Percentiles rank a stretch among this genome's conserved stretches.
Evolutionary conservation across 2,113 vertebrate genomes (phyloP).

Genomic region (Myrmecobius fasciatus): DNA sequence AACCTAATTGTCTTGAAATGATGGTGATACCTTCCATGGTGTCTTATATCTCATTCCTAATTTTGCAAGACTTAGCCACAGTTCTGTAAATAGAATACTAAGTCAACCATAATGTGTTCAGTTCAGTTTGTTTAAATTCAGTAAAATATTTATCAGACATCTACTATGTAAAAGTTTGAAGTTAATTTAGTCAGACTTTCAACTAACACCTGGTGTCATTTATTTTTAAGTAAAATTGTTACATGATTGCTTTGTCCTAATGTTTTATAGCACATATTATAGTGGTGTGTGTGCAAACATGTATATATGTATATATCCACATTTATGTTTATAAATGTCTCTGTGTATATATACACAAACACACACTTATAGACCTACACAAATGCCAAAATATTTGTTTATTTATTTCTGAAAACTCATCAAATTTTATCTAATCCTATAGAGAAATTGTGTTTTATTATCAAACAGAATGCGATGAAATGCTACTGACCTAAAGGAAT

Average conservation of each 20-base stretch:
- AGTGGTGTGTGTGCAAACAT: not conserved
- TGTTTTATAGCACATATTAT: not conserved
- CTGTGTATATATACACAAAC: no score
- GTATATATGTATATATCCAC: no score
- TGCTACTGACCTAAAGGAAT: not conserved
- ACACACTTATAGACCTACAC: not conserved
- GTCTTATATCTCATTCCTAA: not conserved
- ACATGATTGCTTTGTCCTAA: not conserved
- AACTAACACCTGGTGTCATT: not conserved
- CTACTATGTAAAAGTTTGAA: not conserved
- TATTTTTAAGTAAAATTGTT: no score
- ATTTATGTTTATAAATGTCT: no score
- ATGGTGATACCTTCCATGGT: not conserved
- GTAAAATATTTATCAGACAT: not conserved
- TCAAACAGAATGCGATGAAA: not conserved
- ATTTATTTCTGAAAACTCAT: not conserved
- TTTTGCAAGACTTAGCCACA: not conserved
- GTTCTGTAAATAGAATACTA: not conserved
- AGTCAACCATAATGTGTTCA: not conserved
- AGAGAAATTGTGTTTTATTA: not conserved
- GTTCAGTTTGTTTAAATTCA: not conserved
- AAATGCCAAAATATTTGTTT: not conserved
- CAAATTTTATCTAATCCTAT: not conserved
- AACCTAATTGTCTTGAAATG: not conserved
- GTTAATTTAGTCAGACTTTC: not conserved